These are phyloP conservation scores for Clarias pachynema DNA, from an alignment of 2,797 vertebrate genomes.

Conservation along the genomic window DNA sequence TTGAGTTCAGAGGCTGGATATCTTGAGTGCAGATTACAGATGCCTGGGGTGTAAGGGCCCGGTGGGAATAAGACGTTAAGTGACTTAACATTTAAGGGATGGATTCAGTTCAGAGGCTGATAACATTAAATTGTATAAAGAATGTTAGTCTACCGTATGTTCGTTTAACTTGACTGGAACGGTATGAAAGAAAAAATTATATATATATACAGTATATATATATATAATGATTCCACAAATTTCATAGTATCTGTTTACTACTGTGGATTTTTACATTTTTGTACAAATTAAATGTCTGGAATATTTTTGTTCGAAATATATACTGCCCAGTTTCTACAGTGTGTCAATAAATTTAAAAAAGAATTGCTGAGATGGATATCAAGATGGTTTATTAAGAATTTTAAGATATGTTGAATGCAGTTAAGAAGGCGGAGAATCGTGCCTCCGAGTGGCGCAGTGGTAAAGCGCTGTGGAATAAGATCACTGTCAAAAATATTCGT, in stretches of 20 bases:
- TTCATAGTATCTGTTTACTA: not conserved
- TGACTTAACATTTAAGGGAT: not conserved
- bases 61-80: slow-evolving; percentile 9
- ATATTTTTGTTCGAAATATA: not conserved
- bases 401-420: not conserved
- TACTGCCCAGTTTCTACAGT: not conserved
- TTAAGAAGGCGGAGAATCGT: not conserved
- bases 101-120: not conserved
- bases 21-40: not conserved
- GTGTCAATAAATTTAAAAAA: not conserved
- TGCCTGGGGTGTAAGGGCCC: not conserved
- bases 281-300: not conserved
- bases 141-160: not conserved
- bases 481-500: too few relatives aligned
- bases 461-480: too few relatives aligned
- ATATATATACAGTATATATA: not conserved
- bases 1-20: slow-evolving; percentile 8
- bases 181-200: not conserved
- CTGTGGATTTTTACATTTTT: not conserved
- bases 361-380: not conserved
- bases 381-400: not conserved
- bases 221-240: not conserved
- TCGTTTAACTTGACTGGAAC: not conserved
- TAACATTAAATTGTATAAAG: not conserved
- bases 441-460: too few relatives aligned